Evolutionary conservation across 2,113 vertebrate genomes (phyloP).

Genomic region (Pomatorhinus ruficollis): DNA sequence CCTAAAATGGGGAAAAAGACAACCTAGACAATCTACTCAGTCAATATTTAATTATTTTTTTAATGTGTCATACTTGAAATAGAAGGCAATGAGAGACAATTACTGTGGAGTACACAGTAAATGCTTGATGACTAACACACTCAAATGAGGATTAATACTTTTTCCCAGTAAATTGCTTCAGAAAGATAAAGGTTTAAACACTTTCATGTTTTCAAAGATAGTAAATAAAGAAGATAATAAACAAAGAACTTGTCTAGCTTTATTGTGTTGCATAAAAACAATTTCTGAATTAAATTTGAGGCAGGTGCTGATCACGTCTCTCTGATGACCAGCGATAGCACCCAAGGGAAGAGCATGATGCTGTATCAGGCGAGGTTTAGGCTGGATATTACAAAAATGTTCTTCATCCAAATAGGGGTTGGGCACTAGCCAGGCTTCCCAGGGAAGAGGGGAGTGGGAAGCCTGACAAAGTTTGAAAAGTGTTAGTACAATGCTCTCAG

Average conservation of each 20-base stretch:
- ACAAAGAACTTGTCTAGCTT: background rate
- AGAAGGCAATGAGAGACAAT: background rate
- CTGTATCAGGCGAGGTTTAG: too few species aligned
- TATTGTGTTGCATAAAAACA: background rate
- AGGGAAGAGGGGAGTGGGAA: background rate
- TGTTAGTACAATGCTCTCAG: background rate
- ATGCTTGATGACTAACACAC: background rate
- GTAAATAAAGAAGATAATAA: background rate
- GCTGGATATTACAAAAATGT: background rate
- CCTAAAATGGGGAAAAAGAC: background rate
- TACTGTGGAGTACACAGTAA: background rate
- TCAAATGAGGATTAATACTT: background rate
- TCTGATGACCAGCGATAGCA: rapidly evolving
- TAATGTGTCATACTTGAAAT: background rate
- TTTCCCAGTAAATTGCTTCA: background rate
- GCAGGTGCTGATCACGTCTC: rapidly evolving
- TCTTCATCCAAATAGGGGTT: background rate
- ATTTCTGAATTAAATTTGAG: background rate
- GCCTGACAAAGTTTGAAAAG: background rate
- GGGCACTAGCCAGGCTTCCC: rapidly evolving
- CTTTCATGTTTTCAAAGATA: background rate
- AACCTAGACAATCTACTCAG: background rate
- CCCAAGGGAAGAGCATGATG: background rate
- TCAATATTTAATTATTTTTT: background rate
- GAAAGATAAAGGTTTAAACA: background rate